These are phyloP conservation scores for Stegophylla sp. DNA, from an alignment of 2,888 invertebrate genomes.

Conservation along the genomic window DNA sequence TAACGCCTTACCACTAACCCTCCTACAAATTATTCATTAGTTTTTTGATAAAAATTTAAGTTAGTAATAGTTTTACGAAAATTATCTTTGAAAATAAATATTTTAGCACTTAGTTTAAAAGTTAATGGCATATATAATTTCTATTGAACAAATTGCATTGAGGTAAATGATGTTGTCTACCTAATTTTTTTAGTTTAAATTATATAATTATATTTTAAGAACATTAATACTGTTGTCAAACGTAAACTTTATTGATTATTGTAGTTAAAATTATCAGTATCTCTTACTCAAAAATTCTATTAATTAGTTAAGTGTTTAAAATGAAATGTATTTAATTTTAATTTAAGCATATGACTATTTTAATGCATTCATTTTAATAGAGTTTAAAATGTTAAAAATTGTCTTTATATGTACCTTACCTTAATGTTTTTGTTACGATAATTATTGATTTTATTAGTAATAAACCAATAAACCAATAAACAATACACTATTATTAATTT, in stretches of 20 bases:
- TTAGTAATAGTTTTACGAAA: too few relatives aligned
- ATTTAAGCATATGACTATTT: not conserved
- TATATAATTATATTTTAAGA: not conserved
- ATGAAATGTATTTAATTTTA: not conserved
- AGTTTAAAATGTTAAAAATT: not conserved
- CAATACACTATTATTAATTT: too few relatives aligned
- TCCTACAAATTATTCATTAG: too few relatives aligned
- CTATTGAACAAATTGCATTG: too few relatives aligned
- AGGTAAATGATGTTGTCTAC: too few relatives aligned
- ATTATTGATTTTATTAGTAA: not conserved
- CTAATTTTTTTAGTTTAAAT: not conserved
- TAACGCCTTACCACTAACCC: too few relatives aligned
- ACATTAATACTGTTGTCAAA: not conserved
- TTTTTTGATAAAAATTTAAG: too few relatives aligned
- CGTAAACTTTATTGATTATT: not conserved
- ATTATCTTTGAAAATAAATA: slow-evolving; percentile 10
- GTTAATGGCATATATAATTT: too few relatives aligned
- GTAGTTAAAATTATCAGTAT: not conserved
- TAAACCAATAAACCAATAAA: too few relatives aligned
- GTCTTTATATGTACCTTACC: not conserved
- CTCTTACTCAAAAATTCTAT: not conserved
- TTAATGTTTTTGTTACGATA: not conserved
- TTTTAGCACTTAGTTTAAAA: too few relatives aligned
- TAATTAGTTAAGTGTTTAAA: not conserved
- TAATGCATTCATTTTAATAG: not conserved